phyloP scores from a whole-genome alignment of 2,113 vertebrate species.

The Clinocottus analis region DNA sequence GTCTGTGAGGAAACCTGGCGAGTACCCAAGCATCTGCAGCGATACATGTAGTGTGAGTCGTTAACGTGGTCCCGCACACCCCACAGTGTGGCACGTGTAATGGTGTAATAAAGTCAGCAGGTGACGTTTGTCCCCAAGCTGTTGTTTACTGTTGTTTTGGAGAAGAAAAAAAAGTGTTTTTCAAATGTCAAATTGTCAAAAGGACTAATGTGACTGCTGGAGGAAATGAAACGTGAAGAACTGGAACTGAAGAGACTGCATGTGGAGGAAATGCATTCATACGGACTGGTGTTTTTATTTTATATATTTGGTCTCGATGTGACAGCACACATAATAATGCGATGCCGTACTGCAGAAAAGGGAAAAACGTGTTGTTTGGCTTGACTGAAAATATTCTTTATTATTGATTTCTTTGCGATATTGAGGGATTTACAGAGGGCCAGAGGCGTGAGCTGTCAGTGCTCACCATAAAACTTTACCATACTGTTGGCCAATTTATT shows the following conservation, averaged over 20 bases:
- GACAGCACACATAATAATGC: not conserved
- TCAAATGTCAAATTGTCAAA: conserved; percentile 9
- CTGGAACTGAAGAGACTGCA: not conserved
- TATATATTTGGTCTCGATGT: not conserved
- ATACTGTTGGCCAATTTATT: not conserved
- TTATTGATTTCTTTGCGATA: not conserved
- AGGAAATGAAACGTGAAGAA: not conserved
- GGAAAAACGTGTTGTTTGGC: not conserved
- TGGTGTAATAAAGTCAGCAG: not conserved
- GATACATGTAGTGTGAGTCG: not conserved
- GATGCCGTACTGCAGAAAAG: not conserved
- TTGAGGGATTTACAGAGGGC: not conserved
- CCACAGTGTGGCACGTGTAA: conserved; percentile 9
- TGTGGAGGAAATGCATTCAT: not conserved
- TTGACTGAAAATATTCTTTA: not conserved
- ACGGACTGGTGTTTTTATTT: not conserved
- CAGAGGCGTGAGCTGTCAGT: not conserved
- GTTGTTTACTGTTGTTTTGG: not conserved
- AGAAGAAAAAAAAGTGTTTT: not conserved
- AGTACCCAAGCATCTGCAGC: not conserved
- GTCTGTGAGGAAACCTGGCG: conserved; percentile 34
- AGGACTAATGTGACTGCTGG: not conserved
- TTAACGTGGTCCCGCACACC: not conserved
- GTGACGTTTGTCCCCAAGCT: not conserved
- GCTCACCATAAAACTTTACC: not conserved